Base-by-base conservation (phyloP, 2,797 vertebrate genomes). In the Adrianichthys oophorus region DNA sequence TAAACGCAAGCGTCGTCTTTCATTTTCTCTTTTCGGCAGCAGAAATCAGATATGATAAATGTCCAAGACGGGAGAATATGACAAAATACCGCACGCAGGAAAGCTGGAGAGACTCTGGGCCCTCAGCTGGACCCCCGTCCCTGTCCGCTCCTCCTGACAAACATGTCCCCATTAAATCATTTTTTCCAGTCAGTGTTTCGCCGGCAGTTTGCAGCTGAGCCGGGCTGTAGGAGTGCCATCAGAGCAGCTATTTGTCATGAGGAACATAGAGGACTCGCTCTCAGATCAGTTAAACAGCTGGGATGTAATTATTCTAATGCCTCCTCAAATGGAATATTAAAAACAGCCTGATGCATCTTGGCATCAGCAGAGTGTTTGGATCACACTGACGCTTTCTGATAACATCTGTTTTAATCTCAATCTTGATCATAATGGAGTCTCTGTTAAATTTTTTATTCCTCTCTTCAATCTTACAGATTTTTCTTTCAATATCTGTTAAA, bases 251-350 rank as follows among this genome's bases (percentile, higher is more conserved):
- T 57, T 49, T 52, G 40, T 42, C 41, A 15, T 1, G 40, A 59
- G 51, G 48, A 65, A 56, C 26, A 41, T 48, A 58, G 23, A 5
- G 29, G 57, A 16, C 15, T 62, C 32, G 1, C 52, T 49, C 57
- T 57, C 13, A 0, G 57, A 65, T 65, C 51, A 29, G 72, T 58
- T 32, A 29, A 40, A 63, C 49, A 64, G 48, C 48, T 21, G 44
- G 16, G 44, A 17, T 64, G 53, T 77, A 69, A 74, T 81, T 71
- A 70, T 70, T 58, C 63, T 72, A 75, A 75, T 71, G 71, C 60
- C 21, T 76, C 16, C 61, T 59, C 1, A 70, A 74, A 76, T 74
- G 70, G 72, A 63, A 64, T 61, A 70, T 77, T 71, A 64, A 48
- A 75, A 77, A 32, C 42, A 3, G 56, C 44, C 60, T 1, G 48